A percentile compares a stretch with the other conserved stretches of the same genome.
Conservation (phyloP, 2,797 vertebrate genomes). For the Adelosebastes latens region DNA sequence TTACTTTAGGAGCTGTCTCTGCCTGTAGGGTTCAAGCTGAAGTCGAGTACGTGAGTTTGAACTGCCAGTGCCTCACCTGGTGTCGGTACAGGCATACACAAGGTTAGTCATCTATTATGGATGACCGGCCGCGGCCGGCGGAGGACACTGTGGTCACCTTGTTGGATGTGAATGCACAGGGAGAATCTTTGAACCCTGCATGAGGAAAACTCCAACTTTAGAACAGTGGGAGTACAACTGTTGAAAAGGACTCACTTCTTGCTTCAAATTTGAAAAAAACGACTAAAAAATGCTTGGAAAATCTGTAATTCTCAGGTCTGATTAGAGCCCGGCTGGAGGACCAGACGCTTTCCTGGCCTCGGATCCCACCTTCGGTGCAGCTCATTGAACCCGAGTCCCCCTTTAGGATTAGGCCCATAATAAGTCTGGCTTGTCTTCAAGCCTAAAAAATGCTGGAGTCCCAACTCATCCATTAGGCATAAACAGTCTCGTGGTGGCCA, state of each 20-base stretch:
- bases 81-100: slow-evolving; percentile 57
- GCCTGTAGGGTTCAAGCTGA: slow-evolving; percentile 31
- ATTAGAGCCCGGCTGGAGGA: not conserved
- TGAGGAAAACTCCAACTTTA: slow-evolving; percentile 15
- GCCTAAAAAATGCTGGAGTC: slow-evolving; percentile 51
- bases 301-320: not conserved
- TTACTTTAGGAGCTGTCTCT: slow-evolving; percentile 13
- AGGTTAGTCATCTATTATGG: slow-evolving; percentile 76
- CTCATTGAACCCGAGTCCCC: slow-evolving; percentile 49
- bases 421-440: slow-evolving; percentile 64
- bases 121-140: slow-evolving; percentile 43
- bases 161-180: slow-evolving; percentile 38
- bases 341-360: slow-evolving; percentile 20
- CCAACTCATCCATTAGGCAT: slow-evolving; percentile 48
- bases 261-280: not conserved
- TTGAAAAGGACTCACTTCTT: not conserved
- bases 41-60: slow-evolving; percentile 54
- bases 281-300: not conserved
- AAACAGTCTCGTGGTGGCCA: slow-evolving; percentile 47
- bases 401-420: slow-evolving; percentile 46
- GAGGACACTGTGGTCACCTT: slow-evolving; percentile 71
- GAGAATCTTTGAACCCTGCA: slow-evolving; percentile 43
- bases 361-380: slow-evolving; percentile 24
- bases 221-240: not conserved
- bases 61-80: slow-evolving; percentile 47